Conservation (phyloP, 1,140 invertebrate species). For the Drosophila miranda region DNA sequence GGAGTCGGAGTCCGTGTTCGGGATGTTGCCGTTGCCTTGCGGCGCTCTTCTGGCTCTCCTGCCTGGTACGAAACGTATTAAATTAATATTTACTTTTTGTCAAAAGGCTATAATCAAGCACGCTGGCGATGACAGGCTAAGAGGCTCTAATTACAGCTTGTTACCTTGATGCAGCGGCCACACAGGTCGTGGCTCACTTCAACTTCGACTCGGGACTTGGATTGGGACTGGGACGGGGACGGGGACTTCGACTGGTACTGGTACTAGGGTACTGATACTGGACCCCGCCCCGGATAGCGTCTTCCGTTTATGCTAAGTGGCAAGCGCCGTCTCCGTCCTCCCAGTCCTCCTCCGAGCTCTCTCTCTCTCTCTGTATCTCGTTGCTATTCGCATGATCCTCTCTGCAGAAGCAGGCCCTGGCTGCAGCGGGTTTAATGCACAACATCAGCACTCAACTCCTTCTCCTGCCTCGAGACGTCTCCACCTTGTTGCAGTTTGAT, state of each 20-base stretch:
- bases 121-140: conserved; percentile 82
- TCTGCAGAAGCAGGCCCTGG: background rate
- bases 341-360: background rate
- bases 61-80: conserved; percentile 57
- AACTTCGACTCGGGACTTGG: background rate
- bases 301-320: conserved; percentile 77
- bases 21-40: conserved; percentile 17
- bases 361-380: background rate
- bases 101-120: conserved; percentile 81
- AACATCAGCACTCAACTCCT: conserved; percentile 7
- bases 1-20: background rate
- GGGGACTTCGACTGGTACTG: background rate
- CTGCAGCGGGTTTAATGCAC: conserved; percentile 49
- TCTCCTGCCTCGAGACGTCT: background rate
- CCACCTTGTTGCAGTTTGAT: conserved; percentile 55
- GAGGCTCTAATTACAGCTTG: conserved; percentile 82
- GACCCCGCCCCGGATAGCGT: conserved; percentile 2
- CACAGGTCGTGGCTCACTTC: conserved; percentile 78
- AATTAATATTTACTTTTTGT: conserved; percentile 82
- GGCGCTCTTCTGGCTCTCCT: conserved; percentile 12
- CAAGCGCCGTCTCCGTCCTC: conserved; percentile 61
- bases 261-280: background rate
- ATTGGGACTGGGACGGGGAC: background rate
- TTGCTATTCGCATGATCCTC: conserved; percentile 9
- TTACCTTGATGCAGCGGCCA: conserved; percentile 73